These are phyloP conservation scores for Zaprionus davidi DNA, from an alignment of 1,140 invertebrate species.

Conservation along the genomic window DNA sequence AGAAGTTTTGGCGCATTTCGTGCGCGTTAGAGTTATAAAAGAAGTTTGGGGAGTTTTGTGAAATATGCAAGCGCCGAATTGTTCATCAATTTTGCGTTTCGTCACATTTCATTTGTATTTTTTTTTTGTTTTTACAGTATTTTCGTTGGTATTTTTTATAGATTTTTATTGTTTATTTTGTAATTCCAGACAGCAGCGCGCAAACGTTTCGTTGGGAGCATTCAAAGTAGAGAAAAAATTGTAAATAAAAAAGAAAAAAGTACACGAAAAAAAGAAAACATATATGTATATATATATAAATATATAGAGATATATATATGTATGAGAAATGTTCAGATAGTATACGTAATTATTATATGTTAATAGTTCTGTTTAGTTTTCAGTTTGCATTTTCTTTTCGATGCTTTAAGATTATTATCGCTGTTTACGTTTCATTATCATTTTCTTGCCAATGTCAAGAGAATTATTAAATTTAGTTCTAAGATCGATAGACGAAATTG, in stretches of 20 bases:
- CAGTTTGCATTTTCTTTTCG: not conserved
- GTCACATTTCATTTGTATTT: slow-evolving; percentile 32
- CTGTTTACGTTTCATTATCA: not conserved
- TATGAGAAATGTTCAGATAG: slow-evolving; percentile 59
- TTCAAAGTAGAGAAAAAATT: slow-evolving; percentile 80
- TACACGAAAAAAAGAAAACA: slow-evolving; percentile 64
- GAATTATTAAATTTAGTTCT: not conserved
- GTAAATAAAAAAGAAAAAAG: slow-evolving; percentile 76
- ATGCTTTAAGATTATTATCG: slow-evolving; percentile 3
- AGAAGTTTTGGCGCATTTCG: slow-evolving; percentile 22
- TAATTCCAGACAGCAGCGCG: slow-evolving; percentile 74
- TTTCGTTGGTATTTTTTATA: slow-evolving; percentile 33
- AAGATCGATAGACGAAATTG: slow-evolving; percentile 1
- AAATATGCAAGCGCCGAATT: slow-evolving; percentile 65
- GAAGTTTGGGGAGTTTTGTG: slow-evolving; percentile 22
- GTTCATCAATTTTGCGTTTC: slow-evolving; percentile 41
- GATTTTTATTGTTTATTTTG: slow-evolving; percentile 38
- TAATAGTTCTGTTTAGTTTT: slow-evolving; percentile 23
- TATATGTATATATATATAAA: slow-evolving; percentile 56
- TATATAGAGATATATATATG: slow-evolving; percentile 60
- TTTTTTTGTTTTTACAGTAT: slow-evolving; percentile 13
- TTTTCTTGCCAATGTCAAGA: not conserved
- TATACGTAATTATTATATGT: slow-evolving; percentile 31
- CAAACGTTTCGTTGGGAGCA: slow-evolving; percentile 71
- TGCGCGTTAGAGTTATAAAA: slow-evolving; percentile 21